A percentile compares a stretch with the other conserved stretches of the same genome.
Conservation (phyloP, 2,888 invertebrate genomes). For the Drosophila heteroneura region DNA sequence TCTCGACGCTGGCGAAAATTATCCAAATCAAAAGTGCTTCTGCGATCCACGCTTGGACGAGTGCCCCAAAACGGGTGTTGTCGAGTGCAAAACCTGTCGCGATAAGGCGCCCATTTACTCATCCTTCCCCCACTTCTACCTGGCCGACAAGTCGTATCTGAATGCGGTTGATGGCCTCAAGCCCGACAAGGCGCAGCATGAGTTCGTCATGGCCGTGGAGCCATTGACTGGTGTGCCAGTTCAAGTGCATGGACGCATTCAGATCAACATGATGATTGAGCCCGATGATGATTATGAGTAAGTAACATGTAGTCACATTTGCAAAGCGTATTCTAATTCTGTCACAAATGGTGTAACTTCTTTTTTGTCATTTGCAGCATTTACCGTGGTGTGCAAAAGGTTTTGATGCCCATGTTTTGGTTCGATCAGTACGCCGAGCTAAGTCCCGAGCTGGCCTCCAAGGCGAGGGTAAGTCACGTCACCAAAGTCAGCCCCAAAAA, state of each 20-base stretch:
- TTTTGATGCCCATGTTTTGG: slow-evolving; percentile 91
- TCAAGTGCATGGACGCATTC: slow-evolving; percentile 90
- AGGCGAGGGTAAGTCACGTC: slow-evolving; percentile 74
- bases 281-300: slow-evolving; percentile 87
- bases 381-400: slow-evolving; percentile 86
- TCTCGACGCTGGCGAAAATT: slow-evolving; percentile 90
- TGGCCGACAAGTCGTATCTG: slow-evolving; percentile 89
- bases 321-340: background rate
- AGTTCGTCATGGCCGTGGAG: slow-evolving; percentile 89
- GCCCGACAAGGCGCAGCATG: slow-evolving; percentile 88
- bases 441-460: slow-evolving; percentile 87
- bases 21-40: slow-evolving; percentile 89
- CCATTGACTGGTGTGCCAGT: slow-evolving; percentile 93
- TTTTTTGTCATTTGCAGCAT: slow-evolving; percentile 85
- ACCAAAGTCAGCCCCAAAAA: background rate
- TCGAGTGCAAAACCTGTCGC: slow-evolving; percentile 91
- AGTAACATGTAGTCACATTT: no score
- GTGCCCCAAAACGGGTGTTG: slow-evolving; percentile 88
- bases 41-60: slow-evolving; percentile 86
- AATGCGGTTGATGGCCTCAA: slow-evolving; percentile 88
- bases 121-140: slow-evolving; percentile 93
- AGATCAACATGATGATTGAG: slow-evolving; percentile 90
- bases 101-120: slow-evolving; percentile 93
- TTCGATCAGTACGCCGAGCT: slow-evolving; percentile 89
- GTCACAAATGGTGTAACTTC: background rate